A percentile compares a stretch with the other conserved stretches of the same genome.
Evolutionary conservation across 2,113 vertebrate species (phyloP).

Genomic region (Dolichallabes microphthalmus): DNA sequence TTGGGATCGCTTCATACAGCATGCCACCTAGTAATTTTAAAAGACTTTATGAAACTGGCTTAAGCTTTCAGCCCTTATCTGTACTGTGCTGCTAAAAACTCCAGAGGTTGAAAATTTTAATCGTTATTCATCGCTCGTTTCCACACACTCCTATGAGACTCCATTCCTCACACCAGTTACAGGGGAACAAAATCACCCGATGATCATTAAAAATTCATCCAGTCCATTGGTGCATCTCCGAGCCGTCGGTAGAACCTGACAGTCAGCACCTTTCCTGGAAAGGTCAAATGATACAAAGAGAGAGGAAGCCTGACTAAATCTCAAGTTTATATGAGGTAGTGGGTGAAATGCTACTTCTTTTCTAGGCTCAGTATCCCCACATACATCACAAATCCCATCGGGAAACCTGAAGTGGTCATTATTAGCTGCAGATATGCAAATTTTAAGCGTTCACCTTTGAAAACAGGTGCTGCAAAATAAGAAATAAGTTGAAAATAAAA

Average conservation of each 20-base stretch:
- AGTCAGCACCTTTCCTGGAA: constrained; percentile 58
- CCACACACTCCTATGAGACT: background rate
- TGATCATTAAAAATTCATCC: constrained; percentile 58
- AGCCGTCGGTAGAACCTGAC: constrained; percentile 51
- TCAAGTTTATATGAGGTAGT: background rate
- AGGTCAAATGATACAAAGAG: constrained; percentile 57
- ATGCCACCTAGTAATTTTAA: background rate
- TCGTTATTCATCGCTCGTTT: background rate
- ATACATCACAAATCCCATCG: constrained; percentile 12
- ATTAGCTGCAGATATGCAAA: constrained; percentile 24
- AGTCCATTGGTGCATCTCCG: constrained; percentile 60
- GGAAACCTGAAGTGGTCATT: constrained; percentile 6
- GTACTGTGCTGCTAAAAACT: background rate
- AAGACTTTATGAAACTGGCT: background rate
- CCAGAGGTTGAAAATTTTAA: constrained; percentile 1
- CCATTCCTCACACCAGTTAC: constrained; percentile 9
- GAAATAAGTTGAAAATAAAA: background rate
- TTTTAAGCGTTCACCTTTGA: constrained; percentile 1
- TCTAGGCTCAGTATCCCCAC: background rate
- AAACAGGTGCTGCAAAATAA: background rate
- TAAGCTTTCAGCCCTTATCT: background rate
- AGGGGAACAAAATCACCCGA: constrained; percentile 38
- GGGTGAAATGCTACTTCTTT: background rate
- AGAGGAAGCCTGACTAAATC: constrained; percentile 4
- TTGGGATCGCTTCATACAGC: background rate